These are phyloP conservation scores for Lanius ludovicianus DNA, from an alignment of 2,113 vertebrate species.

Conservation along the genomic window DNA sequence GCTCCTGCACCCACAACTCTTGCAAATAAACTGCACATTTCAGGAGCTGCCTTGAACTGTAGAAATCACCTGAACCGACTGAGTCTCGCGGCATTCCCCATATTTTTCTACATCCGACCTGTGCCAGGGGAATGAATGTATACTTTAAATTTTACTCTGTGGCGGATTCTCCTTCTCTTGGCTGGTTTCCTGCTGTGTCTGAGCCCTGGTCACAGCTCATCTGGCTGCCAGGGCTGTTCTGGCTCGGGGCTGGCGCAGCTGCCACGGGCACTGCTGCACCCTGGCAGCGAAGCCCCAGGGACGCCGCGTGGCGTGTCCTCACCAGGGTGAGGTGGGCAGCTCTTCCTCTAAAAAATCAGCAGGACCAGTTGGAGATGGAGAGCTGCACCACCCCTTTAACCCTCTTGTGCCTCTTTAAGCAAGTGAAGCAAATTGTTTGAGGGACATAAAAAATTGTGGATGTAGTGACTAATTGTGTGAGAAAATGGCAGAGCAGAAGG, in stretches of 20 bases:
- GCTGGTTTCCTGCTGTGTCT: not conserved
- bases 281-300: not conserved
- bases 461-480: rapidly evolving
- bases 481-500: not conserved
- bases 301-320: not conserved
- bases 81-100: too few relatives aligned
- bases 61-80: too few relatives aligned
- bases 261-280: not conserved
- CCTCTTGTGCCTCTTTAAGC: not conserved
- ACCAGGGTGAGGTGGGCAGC: not conserved
- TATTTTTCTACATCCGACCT: not conserved
- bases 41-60: too few relatives aligned
- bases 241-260: constrained; percentile 11
- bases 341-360: not conserved
- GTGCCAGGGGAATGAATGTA: rapidly evolving
- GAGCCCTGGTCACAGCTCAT: not conserved
- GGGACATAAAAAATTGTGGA: not conserved
- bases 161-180: not conserved
- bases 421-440: not conserved
- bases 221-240: not conserved
- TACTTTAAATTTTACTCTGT: not conserved
- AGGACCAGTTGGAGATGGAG: not conserved
- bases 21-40: too few relatives aligned
- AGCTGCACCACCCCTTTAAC: not conserved
- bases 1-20: too few relatives aligned